Percentiles rank a stretch among this genome's conserved stretches.
These are phyloP conservation scores for Cotesia glomerata DNA, from an alignment of 1,140 invertebrate genomes.

Conservation along the genomic window DNA sequence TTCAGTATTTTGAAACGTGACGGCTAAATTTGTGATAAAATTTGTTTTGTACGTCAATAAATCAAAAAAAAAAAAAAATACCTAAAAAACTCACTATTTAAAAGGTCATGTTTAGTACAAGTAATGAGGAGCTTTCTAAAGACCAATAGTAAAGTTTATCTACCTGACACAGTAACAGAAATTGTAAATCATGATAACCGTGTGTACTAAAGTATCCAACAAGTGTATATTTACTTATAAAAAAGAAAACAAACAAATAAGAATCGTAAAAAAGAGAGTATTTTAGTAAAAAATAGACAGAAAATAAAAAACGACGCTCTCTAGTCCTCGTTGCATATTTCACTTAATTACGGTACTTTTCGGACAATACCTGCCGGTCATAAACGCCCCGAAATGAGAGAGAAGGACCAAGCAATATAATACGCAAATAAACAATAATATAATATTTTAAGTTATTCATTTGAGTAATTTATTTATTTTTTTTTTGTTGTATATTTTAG, in stretches of 20 bases:
- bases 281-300: not conserved
- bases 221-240: not conserved
- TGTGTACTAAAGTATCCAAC: not conserved
- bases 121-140: no score
- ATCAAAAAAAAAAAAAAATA: not conserved
- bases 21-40: not conserved
- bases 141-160: no score
- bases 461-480: not conserved
- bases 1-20: no score
- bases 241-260: not conserved
- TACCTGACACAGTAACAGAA: no score
- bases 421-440: not conserved
- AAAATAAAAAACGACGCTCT: not conserved
- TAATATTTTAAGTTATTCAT: not conserved
- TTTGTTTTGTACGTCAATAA: not conserved
- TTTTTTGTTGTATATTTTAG: not conserved
- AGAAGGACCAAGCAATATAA: not conserved
- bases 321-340: constrained; percentile 10
- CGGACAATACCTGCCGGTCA: not conserved
- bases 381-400: constrained; percentile 1
- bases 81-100: not conserved
- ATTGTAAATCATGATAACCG: constrained; percentile 1
- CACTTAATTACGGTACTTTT: constrained; percentile 25
- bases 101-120: no score
- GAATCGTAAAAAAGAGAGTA: not conserved